Base-by-base conservation (phyloP, 2,888 invertebrate genomes). In the Papilio gigon region DNA sequence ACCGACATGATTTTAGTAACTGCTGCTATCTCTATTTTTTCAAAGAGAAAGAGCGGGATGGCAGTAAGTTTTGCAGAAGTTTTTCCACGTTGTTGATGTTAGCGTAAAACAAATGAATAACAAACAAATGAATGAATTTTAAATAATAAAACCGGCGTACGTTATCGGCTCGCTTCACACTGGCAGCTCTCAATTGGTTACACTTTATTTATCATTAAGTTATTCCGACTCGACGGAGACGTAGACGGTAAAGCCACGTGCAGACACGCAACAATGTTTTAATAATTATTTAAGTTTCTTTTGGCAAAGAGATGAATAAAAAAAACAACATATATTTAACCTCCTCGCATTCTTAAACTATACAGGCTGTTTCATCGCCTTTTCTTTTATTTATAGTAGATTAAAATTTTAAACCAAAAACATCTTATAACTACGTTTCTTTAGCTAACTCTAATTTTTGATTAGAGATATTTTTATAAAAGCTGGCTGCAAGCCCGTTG, bases 141-240 rank as follows among this genome's bases (percentile, higher is more conserved):
- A 35, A 35, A 17, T 42, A 30, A 56, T n/a, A 56, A 27, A 30
- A 30, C 9, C 14, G 30, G 27, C n/a, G 14, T 53, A 12, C 17
- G 8, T n/a, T 12, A 1, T 30, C 50, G 50, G 25, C 27, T 27
- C n/a, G 27, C n/a, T 56, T 56, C 53, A 56, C n/a, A 30, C 17
- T n/a, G 53, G n/a, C 14, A 60, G 33, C 61, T 12, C 33, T 65
- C 14, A 61, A 20, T 30, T 61, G 68, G 20, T 40, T 53, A 44
- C 30, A 56, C 58, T 40, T 64, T 37, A 67, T 27, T 42, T 62
- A 53, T 53, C 8, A 25, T 67, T 53, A 56, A 56, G 17, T 62
- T 30, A 22, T 67, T 61, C 61, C 37, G 40, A 42, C 53, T 40
- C 20, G 37, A 9, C 63, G 33, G 37, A 20, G 56, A 56, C 17